Conservation (phyloP, 2,113 vertebrate species). For the Larimichthys polyactis region DNA sequence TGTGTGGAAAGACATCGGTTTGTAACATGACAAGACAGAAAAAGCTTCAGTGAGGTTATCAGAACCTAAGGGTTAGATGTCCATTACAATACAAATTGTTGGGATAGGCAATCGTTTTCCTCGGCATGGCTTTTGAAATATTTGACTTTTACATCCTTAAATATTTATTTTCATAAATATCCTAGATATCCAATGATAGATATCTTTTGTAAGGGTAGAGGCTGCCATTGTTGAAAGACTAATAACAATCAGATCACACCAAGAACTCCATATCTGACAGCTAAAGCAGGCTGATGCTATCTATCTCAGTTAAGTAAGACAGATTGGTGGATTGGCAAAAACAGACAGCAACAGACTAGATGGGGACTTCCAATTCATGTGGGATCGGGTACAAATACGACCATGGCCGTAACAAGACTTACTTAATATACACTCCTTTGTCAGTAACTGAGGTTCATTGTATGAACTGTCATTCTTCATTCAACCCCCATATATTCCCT, state of each 20-base stretch:
- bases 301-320: conserved; percentile 1
- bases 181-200: not conserved
- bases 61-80: not conserved
- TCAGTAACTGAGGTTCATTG: not conserved
- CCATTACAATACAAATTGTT: not conserved
- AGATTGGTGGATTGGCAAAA: conserved; percentile 12
- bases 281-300: conserved; percentile 13
- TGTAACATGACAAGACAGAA: not conserved
- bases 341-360: not conserved
- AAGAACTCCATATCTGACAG: conserved; percentile 1
- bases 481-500: not conserved
- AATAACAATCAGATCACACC: not conserved
- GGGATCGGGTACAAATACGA: conserved; percentile 1
- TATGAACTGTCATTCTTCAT: not conserved
- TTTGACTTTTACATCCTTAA: not conserved
- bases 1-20: not conserved
- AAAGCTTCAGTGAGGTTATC: not conserved
- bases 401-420: not conserved
- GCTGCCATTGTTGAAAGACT: not conserved
- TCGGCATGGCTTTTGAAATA: not conserved
- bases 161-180: not conserved
- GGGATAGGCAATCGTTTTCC: not conserved
- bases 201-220: not conserved
- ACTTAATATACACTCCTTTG: not conserved
- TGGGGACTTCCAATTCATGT: not conserved